Evolutionary conservation across 2,797 vertebrate genomes (phyloP).

Genomic region (Parauchenoglanis ngamensis): DNA sequence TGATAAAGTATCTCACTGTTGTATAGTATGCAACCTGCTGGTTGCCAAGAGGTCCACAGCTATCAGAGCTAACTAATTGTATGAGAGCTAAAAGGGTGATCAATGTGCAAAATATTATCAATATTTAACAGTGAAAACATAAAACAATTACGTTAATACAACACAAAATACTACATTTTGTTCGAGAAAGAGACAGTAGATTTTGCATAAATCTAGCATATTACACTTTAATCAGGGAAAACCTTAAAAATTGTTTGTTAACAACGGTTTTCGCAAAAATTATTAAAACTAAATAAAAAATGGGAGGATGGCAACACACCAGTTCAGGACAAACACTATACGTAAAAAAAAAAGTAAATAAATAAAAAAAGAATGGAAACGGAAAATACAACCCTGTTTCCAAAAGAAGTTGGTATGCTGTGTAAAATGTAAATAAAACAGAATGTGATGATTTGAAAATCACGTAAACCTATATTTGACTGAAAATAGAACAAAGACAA

Average conservation of each 20-base stretch:
- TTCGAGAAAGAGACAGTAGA: background rate
- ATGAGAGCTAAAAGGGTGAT: background rate
- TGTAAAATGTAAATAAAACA: too few relatives aligned
- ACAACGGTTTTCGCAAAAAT: background rate
- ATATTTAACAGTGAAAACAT: background rate
- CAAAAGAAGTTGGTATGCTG: too few relatives aligned
- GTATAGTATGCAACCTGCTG: constrained; percentile 12
- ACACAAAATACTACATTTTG: background rate
- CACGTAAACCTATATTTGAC: too few relatives aligned
- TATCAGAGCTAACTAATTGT: background rate
- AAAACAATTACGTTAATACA: background rate
- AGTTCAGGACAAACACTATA: background rate
- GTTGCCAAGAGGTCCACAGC: background rate
- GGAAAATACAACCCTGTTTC: too few relatives aligned
- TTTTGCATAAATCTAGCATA: background rate
- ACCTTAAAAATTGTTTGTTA: background rate
- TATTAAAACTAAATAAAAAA: background rate
- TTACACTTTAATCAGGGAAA: background rate
- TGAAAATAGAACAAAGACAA: too few relatives aligned
- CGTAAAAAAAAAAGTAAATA: too few relatives aligned
- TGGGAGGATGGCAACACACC: background rate
- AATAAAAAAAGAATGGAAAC: too few relatives aligned
- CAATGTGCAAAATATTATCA: background rate
- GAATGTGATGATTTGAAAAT: too few relatives aligned
- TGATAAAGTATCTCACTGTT: background rate